Evolutionary conservation across 1,140 invertebrate species (phyloP).

Genomic region (Drosophila oshimai): DNA sequence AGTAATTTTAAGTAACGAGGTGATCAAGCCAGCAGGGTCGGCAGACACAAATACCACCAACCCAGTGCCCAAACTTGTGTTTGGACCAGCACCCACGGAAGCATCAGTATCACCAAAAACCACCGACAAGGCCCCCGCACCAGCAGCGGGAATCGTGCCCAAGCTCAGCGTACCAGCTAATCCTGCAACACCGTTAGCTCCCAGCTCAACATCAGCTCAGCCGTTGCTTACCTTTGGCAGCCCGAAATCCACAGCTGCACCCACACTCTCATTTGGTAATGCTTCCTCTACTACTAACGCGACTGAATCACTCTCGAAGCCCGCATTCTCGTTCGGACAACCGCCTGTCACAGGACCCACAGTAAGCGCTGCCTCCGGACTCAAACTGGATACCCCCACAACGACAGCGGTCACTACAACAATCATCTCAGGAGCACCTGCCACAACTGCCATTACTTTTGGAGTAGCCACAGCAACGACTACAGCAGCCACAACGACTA

Average conservation of each 20-base stretch:
- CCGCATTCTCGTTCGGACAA: slow-evolving; percentile 17
- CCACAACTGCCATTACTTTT: slow-evolving; percentile 28
- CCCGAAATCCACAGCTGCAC: background rate
- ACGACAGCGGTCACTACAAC: slow-evolving; percentile 5
- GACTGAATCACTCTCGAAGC: background rate
- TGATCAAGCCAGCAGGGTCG: slow-evolving; percentile 2
- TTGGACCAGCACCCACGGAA: background rate
- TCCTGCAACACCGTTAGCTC: background rate
- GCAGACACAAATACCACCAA: background rate
- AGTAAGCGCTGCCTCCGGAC: slow-evolving; percentile 18
- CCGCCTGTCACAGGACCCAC: background rate
- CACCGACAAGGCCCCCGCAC: background rate
- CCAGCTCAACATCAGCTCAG: background rate
- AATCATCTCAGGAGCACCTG: background rate
- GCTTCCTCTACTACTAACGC: background rate
- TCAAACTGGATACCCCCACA: slow-evolving; percentile 21
- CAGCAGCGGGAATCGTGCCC: background rate
- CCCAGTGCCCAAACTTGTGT: background rate
- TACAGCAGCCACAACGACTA: background rate
- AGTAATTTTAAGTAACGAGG: slow-evolving; percentile 11
- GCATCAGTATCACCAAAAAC: background rate
- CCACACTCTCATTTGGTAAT: slow-evolving; percentile 1
- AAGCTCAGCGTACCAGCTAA: background rate
- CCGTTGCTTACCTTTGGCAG: slow-evolving; percentile 7
- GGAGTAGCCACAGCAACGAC: background rate